Evolutionary conservation across 2,113 vertebrate genomes (phyloP), one percentile per base, ranked within the genome.

Genomic region (Progne subis): DNA sequence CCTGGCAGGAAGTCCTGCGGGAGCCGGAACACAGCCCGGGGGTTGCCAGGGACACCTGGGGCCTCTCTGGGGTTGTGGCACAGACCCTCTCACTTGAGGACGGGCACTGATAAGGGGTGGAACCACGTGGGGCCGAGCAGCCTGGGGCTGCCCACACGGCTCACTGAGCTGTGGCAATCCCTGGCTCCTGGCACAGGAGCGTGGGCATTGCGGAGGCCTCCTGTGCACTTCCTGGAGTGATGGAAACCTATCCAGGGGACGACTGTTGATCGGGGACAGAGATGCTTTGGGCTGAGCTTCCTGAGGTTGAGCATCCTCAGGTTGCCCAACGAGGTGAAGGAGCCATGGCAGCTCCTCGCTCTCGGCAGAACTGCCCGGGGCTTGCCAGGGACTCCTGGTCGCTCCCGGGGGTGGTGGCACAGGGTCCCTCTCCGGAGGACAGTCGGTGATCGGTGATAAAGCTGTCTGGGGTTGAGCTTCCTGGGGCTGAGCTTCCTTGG

Each of bases 361-460:
- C 26, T 14, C 3, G 2, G 44, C 32, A 52, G 37, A 65, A 14
- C 14, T 1, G 1, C 21, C 6, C 1, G 1, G 14, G 9, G 31
- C 3, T 11, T 21, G 50, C 50, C 29, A 8, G 34, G 57, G 17
- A 5, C 14, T 50, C 17, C 18, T 13, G 31, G 20, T 2, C 0
- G 2, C 26, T 65, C 4, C 26, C 9, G 2, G 2, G 31, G 28
- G 10, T 0, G 0, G 26, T 46, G 77, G 15, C 60, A 39, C 37
- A 37, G 44, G 13, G 3, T 5, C 7, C 24, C 11, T 6, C 1
- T 34, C 29, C 52, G 19, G 44, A 37, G 52, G 12, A 19, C 7
- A 44, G 32, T 23, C 24, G 12, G 4, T 9, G 44, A 4, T 4
- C 0, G 4, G 12, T 1, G 3, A 44, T 12, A 13, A 21, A 81